Evolutionary conservation across 2,888 invertebrate species (phyloP).

Genomic region (Stictocephala bisonia): DNA sequence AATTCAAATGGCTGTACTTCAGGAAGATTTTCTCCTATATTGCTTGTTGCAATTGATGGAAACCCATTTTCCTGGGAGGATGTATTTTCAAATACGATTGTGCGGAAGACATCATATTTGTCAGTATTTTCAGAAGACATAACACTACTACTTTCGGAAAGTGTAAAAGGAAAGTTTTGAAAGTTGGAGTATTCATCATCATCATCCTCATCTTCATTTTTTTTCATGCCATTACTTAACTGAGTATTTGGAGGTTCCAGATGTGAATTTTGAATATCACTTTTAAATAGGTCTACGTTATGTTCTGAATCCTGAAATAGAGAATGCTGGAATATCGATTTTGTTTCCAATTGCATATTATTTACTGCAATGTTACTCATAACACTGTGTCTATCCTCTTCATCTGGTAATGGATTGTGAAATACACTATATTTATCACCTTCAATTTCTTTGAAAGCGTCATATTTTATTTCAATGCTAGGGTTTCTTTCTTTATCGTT

Average conservation of each 20-base stretch:
- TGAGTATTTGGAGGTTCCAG: background rate
- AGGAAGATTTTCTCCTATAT: no score
- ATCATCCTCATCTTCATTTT: background rate
- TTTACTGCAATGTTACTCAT: slow-evolving; percentile 59
- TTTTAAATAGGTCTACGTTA: background rate
- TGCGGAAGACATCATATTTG: slow-evolving; percentile 66
- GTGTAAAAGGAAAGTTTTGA: slow-evolving; percentile 8
- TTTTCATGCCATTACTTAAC: background rate
- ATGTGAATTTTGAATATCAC: background rate
- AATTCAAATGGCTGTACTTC: no score
- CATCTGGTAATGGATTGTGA: slow-evolving; percentile 36
- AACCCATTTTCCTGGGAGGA: no score
- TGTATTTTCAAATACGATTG: slow-evolving; percentile 58
- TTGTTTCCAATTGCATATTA: background rate
- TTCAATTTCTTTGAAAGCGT: slow-evolving; percentile 14
- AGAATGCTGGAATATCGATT: slow-evolving; percentile 16
- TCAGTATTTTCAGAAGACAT: slow-evolving; percentile 64
- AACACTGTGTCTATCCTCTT: slow-evolving; percentile 50
- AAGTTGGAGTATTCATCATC: slow-evolving; percentile 20
- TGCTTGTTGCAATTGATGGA: no score
- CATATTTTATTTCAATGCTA: background rate
- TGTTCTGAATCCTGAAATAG: slow-evolving; percentile 4
- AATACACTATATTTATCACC: slow-evolving; percentile 29
- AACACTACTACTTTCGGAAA: slow-evolving; percentile 13
- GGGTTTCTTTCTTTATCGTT: background rate